phyloP scores from a whole-genome alignment of 2,797 vertebrate species.

The Falco berigora region DNA sequence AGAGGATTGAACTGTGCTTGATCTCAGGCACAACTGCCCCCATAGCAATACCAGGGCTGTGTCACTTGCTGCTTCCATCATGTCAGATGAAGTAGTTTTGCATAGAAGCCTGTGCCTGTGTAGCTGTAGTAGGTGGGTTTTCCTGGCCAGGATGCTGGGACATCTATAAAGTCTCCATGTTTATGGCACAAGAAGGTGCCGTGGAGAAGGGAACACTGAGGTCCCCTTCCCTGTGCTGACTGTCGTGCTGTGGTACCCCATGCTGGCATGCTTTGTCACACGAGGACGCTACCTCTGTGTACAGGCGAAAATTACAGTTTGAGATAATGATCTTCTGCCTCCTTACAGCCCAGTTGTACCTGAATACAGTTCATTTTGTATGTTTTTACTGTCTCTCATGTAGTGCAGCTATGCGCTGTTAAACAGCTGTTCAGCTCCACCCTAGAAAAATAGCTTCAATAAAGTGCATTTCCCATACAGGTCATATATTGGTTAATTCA shows the following conservation, averaged over 20 bases:
- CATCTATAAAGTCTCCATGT: neutral
- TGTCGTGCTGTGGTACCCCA: neutral
- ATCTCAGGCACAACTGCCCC: neutral
- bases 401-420: neutral
- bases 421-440: constrained; percentile 48
- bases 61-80: neutral
- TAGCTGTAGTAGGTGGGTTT: neutral
- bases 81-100: neutral
- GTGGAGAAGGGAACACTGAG: neutral
- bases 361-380: neutral
- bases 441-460: constrained; percentile 52
- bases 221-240: neutral
- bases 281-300: neutral
- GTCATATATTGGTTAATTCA: constrained; percentile 52
- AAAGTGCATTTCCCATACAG: constrained; percentile 48
- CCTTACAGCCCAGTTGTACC: neutral
- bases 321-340: neutral
- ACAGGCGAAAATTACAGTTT: neutral
- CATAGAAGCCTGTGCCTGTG: neutral
- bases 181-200: neutral
- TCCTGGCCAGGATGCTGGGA: neutral
- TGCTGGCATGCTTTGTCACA: neutral
- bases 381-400: neutral
- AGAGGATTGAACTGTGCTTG: neutral
- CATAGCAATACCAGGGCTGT: neutral